Base-by-base conservation (phyloP, 2,888 invertebrate genomes). In the Acrobasis consociella region DNA sequence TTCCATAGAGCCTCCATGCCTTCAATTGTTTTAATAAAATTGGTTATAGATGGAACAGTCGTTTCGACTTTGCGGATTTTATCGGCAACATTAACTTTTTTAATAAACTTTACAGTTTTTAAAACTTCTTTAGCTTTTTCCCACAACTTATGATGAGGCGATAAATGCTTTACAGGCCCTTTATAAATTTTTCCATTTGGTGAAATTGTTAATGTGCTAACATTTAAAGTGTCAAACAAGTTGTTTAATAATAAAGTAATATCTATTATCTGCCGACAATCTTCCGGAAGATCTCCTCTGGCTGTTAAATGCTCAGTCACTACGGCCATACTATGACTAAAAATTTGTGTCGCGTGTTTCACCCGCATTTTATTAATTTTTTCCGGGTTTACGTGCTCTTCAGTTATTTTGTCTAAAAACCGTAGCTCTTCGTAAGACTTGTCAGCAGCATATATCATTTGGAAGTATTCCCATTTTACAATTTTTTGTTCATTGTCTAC, bases 321-420 rank as follows among this genome's bases (percentile, higher is more conserved):
- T 0, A 73, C 71, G 11, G 74, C 73, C 9, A 76, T 69, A 56
- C 72, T 70, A 42, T 74, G 75, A 22, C 2, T 5, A 5, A 22
- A 22, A 22, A 22, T 22, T 22, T 22, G 22, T 22, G 22, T 22
- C 22, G 22, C 22, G 5, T 22, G 22, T 22, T 22, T 22, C 22
- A 22, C 22, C 22, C 22, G 22, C 22, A 22, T 22, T 22, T 22
- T 22, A 22, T 22, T 22, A n/a, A 22, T 22, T 22, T 22, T 22
- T 22, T 22, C 22, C 5, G 22, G 22, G 22, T 22, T 22, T 5
- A 22, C 22, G 22, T 22, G 22, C 22, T 22, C 22, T 5, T 22
- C 22, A 22, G 22, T 22, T 22, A 22, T 22, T 22, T 22, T 2
- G 2, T 5, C 5, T 3, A 22, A 22, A 22, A 5, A 22, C 22